A percentile compares a stretch with the other conserved stretches of the same genome.
Evolutionary conservation across 2,797 vertebrate species (phyloP).

Genomic region (Acanthiza pusilla): DNA sequence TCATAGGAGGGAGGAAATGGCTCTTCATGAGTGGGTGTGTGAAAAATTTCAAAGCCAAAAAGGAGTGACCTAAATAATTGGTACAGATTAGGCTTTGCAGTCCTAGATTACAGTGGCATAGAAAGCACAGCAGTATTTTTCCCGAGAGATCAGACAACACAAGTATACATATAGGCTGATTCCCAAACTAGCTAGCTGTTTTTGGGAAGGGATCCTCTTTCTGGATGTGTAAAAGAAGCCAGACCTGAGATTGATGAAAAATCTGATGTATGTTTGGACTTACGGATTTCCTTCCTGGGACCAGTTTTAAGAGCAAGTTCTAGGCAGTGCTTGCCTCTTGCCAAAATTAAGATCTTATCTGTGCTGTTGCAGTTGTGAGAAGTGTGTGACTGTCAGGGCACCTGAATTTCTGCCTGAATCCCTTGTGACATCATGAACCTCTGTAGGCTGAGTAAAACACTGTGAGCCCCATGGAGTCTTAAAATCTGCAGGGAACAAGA

Average conservation of each 20-base stretch:
- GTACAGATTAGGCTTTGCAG: background rate
- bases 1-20: background rate
- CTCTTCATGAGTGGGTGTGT: background rate
- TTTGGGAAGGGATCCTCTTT: background rate
- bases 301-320: background rate
- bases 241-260: background rate
- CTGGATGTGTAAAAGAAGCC: background rate
- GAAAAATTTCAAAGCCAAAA: background rate
- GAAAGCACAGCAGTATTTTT: background rate
- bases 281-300: background rate
- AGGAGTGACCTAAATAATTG: background rate
- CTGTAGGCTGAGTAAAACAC: background rate
- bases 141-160: background rate
- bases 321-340: background rate
- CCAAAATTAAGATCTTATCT: background rate
- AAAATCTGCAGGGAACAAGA: background rate
- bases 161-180: fast-evolving
- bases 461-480: background rate
- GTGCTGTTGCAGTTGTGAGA: fast-evolving
- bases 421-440: background rate
- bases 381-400: background rate
- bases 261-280: background rate
- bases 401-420: background rate
- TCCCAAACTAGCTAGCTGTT: background rate
- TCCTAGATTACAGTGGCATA: background rate